phyloP scores from a whole-genome alignment of 2,888 invertebrate genomes.

The Epirrhoe alternata region DNA sequence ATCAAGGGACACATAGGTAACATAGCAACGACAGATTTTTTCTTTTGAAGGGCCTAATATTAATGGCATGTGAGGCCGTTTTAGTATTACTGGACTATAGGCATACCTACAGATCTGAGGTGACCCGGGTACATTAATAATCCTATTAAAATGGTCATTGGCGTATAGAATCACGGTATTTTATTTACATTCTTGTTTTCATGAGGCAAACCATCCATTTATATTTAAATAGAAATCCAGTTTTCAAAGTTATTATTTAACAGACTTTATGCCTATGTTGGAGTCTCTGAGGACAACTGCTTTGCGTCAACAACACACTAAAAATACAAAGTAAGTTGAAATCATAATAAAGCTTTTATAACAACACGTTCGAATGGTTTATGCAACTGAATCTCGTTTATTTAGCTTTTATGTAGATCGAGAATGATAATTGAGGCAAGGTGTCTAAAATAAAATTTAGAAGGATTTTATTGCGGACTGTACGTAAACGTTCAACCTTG shows the following conservation, averaged over 20 bases:
- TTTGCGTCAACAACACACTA: conserved; percentile 3
- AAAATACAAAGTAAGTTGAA: not conserved
- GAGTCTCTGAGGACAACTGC: conserved; percentile 21
- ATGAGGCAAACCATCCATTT: conserved; percentile 21
- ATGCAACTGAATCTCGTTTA: not conserved
- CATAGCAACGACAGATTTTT: too few relatives aligned
- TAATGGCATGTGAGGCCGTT: too few relatives aligned
- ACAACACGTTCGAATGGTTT: not conserved
- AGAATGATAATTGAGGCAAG: conserved; percentile 14
- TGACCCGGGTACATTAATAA: conserved; percentile 51
- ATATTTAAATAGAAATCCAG: conserved; percentile 8
- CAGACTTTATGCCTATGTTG: not conserved
- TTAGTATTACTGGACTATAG: too few relatives aligned
- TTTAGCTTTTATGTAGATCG: not conserved
- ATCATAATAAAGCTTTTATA: not conserved
- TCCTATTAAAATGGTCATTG: conserved; percentile 57
- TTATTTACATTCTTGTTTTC: conserved; percentile 35
- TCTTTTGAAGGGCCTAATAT: too few relatives aligned
- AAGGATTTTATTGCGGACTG: conserved; percentile 24
- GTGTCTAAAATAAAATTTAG: conserved; percentile 15
- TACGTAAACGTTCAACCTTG: conserved; percentile 48
- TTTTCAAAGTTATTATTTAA: conserved; percentile 12
- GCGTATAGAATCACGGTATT: conserved; percentile 47
- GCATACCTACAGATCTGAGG: conserved; percentile 57
- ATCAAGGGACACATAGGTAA: too few relatives aligned